These are phyloP conservation scores for Eidolon helvum DNA, from an alignment of 2,113 vertebrate species.

Conservation along the genomic window DNA sequence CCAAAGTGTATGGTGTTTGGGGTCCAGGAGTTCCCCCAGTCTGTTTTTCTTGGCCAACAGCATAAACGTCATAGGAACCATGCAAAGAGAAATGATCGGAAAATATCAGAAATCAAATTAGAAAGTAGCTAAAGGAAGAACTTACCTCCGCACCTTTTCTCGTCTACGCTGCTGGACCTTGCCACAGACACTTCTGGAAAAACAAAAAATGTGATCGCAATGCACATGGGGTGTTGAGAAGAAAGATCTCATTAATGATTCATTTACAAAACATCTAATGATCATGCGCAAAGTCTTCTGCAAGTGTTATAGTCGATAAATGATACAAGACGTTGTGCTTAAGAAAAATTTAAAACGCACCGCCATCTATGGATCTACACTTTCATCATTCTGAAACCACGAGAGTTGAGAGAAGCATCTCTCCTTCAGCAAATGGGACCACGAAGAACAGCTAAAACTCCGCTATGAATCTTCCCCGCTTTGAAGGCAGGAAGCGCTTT, in stretches of 20 bases:
- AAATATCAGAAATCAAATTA: not conserved
- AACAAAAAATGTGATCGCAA: constrained; percentile 63
- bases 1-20: not conserved
- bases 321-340: not conserved
- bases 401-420: not conserved
- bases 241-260: not conserved
- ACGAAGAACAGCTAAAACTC: not conserved
- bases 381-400: not conserved
- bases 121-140: constrained; percentile 35
- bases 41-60: not conserved
- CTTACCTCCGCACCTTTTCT: constrained; percentile 95
- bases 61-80: constrained; percentile 36
- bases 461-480: not conserved
- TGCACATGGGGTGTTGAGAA: not conserved
- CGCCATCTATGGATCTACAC: not conserved
- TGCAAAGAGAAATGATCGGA: not conserved
- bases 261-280: not conserved
- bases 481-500: not conserved
- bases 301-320: not conserved
- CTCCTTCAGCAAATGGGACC: not conserved
- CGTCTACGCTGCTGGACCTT: constrained; percentile 93
- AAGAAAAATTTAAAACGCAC: not conserved
- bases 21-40: not conserved
- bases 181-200: constrained; percentile 94
- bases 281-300: not conserved